Evolutionary conservation across 2,113 vertebrate genomes (phyloP).

Genomic region (Mirza zaza): DNA sequence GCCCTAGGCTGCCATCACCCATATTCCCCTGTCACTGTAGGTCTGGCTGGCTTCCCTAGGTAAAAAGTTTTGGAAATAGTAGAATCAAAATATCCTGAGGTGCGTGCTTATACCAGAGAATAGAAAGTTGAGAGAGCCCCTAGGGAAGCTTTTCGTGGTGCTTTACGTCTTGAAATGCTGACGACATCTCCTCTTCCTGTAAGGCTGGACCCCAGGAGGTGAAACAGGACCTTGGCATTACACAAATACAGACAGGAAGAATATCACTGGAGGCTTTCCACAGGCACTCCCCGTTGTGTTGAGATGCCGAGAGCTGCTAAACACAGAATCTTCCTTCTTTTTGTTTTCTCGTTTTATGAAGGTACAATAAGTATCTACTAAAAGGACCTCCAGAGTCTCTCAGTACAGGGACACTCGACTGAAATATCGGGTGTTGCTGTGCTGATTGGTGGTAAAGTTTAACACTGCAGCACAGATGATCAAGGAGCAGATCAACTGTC

Average conservation of each 20-base stretch:
- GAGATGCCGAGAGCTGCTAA: not conserved
- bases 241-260: not conserved
- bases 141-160: not conserved
- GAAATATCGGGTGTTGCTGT: not conserved
- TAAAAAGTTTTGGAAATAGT: not conserved
- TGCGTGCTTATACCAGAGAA: not conserved
- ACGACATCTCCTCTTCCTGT: not conserved
- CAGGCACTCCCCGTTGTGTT: not conserved
- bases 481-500: not conserved
- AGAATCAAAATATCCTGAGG: not conserved
- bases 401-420: not conserved
- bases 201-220: not conserved
- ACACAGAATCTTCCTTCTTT: not conserved
- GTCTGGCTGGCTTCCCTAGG: not conserved
- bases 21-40: not conserved
- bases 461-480: not conserved
- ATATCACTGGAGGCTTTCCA: not conserved
- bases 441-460: not conserved
- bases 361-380: not conserved
- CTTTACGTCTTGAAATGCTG: not conserved
- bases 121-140: not conserved
- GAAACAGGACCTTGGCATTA: not conserved
- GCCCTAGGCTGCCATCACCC: not conserved
- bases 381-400: not conserved
- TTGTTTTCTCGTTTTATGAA: not conserved